phyloP scores from a whole-genome alignment of 2,113 vertebrate genomes.

The Tupaia tana region DNA sequence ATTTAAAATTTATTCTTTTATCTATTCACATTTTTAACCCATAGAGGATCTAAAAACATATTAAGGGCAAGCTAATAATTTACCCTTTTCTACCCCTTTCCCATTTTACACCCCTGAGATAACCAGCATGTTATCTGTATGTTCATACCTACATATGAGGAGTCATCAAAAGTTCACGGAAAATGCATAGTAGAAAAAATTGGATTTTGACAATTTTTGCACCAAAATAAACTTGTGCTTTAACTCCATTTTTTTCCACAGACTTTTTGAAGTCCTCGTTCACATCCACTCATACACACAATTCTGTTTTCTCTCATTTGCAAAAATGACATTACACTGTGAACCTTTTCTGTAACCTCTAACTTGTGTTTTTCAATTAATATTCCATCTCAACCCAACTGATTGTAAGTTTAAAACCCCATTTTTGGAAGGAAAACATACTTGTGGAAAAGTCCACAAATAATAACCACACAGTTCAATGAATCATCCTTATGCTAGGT shows the following conservation, averaged over 20 bases:
- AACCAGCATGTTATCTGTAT: not conserved
- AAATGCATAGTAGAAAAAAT: too few species aligned
- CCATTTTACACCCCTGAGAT: not conserved
- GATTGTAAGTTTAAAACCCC: not conserved
- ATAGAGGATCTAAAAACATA: not conserved
- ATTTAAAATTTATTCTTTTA: not conserved
- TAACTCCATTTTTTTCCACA: too few species aligned
- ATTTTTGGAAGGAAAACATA: slow-evolving; percentile 17
- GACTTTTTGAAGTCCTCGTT: not conserved
- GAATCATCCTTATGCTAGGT: not conserved
- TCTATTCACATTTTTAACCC: slow-evolving; percentile 14
- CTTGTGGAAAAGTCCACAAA: not conserved
- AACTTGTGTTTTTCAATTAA: slow-evolving; percentile 11
- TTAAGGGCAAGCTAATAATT: not conserved
- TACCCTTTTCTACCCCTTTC: not conserved
- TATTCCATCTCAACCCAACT: not conserved
- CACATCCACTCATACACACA: not conserved
- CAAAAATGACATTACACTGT: not conserved
- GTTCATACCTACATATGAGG: not conserved
- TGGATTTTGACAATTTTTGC: too few species aligned
- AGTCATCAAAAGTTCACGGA: too few species aligned
- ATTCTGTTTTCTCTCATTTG: not conserved
- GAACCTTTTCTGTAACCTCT: not conserved
- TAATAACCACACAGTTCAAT: not conserved
- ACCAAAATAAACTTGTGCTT: too few species aligned